Evolutionary conservation across 1,140 invertebrate genomes (phyloP).

Genomic region (Aphelinus certus): DNA sequence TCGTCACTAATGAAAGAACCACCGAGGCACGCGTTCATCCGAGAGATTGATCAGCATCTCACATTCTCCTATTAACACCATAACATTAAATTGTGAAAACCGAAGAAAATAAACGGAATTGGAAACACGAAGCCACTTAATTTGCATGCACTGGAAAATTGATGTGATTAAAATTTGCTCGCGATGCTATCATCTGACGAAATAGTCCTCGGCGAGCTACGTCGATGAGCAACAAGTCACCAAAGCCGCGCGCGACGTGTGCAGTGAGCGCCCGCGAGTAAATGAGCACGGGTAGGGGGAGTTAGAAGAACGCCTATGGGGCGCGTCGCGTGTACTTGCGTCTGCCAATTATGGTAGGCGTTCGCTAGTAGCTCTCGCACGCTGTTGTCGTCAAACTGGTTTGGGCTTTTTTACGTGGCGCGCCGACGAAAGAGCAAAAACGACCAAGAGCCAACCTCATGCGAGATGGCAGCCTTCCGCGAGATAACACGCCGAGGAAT

Average conservation of each 20-base stretch:
- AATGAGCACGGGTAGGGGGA: background rate
- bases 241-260: no score
- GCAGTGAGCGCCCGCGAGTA: background rate
- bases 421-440: constrained; percentile 12
- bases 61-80: no score
- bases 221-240: no score
- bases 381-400: constrained; percentile 58
- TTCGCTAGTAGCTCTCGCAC: constrained; percentile 21
- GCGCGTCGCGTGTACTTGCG: constrained; percentile 34
- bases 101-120: background rate
- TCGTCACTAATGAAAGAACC: no score
- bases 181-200: background rate
- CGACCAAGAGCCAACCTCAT: constrained; percentile 36
- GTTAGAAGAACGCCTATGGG: background rate
- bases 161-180: constrained; percentile 24
- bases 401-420: constrained; percentile 40
- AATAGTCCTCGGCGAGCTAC: background rate
- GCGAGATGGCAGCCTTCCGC: constrained; percentile 46
- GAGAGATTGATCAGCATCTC: no score
- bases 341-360: constrained; percentile 37
- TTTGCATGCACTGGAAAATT: background rate
- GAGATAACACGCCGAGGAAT: constrained; percentile 33
- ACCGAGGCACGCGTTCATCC: no score
- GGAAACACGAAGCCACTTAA: background rate
- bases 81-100: no score